These are phyloP conservation scores for Spodoptera exigua DNA, from an alignment of 2,888 invertebrate genomes.

Conservation along the genomic window DNA sequence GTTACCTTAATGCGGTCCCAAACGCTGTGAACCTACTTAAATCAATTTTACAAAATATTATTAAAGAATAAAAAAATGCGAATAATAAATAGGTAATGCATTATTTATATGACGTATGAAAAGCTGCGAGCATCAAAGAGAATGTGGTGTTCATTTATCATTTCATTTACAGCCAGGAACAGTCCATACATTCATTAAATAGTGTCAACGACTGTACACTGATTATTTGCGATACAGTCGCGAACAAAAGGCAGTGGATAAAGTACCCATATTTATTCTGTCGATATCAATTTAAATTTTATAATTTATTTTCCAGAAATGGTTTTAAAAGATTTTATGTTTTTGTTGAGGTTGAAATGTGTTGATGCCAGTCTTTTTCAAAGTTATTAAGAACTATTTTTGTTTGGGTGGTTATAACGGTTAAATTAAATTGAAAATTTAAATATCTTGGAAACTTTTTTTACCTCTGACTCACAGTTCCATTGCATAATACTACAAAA, in stretches of 20 bases:
- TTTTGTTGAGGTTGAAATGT: too few species aligned
- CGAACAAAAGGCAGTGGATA: slow-evolving; percentile 23
- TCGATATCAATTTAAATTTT: slow-evolving; percentile 7
- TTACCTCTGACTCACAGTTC: too few species aligned
- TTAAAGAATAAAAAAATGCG: background rate
- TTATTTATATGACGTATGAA: slow-evolving; percentile 7
- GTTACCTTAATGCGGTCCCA: too few species aligned
- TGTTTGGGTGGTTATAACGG: too few species aligned
- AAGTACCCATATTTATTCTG: slow-evolving; percentile 5
- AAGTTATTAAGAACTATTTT: too few species aligned
- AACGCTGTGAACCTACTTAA: too few species aligned
- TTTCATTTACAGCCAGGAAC: slow-evolving; percentile 22
- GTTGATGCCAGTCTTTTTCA: too few species aligned
- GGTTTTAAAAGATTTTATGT: too few species aligned
- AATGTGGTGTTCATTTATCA: slow-evolving; percentile 20
- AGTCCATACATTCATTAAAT: slow-evolving; percentile 31
- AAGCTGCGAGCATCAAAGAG: slow-evolving; percentile 3
- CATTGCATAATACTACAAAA: too few species aligned
- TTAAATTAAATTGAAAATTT: too few species aligned
- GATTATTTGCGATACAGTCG: slow-evolving; percentile 34
- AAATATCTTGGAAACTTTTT: too few species aligned
- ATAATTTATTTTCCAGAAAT: background rate
- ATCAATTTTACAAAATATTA: too few species aligned
- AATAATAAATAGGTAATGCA: slow-evolving; percentile 10
- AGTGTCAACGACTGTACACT: slow-evolving; percentile 14